A percentile compares a stretch with the other conserved stretches of the same genome.
Conservation (phyloP, 2,113 vertebrate genomes). For the Ophiodon elongatus region DNA sequence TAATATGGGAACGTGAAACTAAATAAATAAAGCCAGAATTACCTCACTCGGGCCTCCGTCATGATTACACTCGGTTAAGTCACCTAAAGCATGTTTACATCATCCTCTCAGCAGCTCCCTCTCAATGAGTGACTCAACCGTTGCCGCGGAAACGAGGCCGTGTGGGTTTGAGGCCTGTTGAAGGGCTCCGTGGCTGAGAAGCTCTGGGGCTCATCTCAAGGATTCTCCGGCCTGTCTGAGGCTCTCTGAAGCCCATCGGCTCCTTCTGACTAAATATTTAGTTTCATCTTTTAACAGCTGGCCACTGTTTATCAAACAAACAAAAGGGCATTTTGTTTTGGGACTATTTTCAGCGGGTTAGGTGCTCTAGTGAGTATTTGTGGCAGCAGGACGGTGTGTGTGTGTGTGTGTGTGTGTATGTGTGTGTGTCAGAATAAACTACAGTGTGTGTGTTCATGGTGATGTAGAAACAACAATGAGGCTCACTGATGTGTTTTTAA, state of each 20-base stretch:
- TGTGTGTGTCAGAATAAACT: neutral
- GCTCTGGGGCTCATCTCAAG: neutral
- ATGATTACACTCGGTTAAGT: conserved; percentile 31
- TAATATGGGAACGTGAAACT: too few relatives aligned
- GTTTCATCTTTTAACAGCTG: neutral
- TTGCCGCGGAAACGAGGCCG: conserved; percentile 46
- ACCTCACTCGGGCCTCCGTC: conserved; percentile 1
- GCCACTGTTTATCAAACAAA: neutral
- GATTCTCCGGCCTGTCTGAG: too few relatives aligned
- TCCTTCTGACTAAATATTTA: neutral
- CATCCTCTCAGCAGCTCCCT: conserved; percentile 17
- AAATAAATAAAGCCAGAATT: neutral
- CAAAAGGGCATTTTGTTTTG: neutral
- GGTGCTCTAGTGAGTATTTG: neutral
- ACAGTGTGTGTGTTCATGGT: neutral
- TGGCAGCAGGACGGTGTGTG: too few relatives aligned
- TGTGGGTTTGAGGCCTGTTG: conserved; percentile 32
- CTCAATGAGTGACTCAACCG: conserved; percentile 43
- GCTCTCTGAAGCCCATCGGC: too few relatives aligned
- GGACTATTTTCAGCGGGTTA: neutral
- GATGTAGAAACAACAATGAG: too few relatives aligned
- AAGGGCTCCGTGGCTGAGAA: conserved; percentile 34
- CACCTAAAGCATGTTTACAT: conserved; percentile 44
- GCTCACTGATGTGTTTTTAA: too few relatives aligned
- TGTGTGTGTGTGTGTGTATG: too few relatives aligned